Evolutionary conservation across 1,140 invertebrate genomes (phyloP).

Genomic region (Drosophila eugracilis): DNA sequence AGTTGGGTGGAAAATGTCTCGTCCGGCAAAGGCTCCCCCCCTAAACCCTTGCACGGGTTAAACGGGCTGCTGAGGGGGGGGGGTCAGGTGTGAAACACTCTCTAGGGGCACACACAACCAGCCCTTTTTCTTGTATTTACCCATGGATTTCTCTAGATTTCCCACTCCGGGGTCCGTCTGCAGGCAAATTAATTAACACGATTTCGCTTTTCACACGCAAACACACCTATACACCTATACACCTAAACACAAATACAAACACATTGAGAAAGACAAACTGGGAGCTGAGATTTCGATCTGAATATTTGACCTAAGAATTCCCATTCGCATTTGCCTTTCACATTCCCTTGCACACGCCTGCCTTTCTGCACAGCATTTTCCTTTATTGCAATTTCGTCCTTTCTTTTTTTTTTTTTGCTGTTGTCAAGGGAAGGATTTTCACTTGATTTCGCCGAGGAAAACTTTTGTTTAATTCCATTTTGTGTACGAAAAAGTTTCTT

Average conservation of each 20-base stretch:
- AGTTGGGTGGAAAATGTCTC: neutral
- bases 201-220: slow-evolving; percentile 54
- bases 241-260: slow-evolving; percentile 21
- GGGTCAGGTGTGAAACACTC: slow-evolving; percentile 16
- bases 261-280: slow-evolving; percentile 14
- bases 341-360: slow-evolving; percentile 4
- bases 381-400: neutral
- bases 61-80: too few species aligned
- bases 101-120: neutral
- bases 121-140: slow-evolving; percentile 9
- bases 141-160: neutral
- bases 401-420: too few species aligned
- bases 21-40: neutral
- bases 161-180: slow-evolving; percentile 2
- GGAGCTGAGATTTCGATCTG: slow-evolving; percentile 14
- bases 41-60: slow-evolving; percentile 7
- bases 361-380: slow-evolving; percentile 11
- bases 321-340: slow-evolving; percentile 23
- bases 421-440: slow-evolving; percentile 14
- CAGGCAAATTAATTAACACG: slow-evolving; percentile 72
- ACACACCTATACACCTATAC: neutral
- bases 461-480: slow-evolving; percentile 3
- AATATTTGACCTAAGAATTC: slow-evolving; percentile 36
- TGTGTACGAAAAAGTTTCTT: neutral
- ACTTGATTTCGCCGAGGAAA: neutral